Conservation (phyloP, 1,140 invertebrate species). For the Chironomus tepperi region DNA sequence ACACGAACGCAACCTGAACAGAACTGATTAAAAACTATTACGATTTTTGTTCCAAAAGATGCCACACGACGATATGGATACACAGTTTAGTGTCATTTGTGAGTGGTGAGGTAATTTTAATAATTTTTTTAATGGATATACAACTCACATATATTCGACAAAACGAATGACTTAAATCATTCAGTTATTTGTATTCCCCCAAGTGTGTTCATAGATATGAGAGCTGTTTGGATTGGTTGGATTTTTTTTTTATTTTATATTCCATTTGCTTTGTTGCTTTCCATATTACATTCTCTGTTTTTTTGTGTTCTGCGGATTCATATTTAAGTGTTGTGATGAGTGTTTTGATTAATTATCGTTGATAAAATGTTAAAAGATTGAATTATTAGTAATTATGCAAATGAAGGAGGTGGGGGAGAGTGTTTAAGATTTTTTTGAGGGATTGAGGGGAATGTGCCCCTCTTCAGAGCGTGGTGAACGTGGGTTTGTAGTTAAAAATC, state of each 20-base stretch:
- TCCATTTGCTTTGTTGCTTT: too few relatives aligned
- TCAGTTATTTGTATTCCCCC: background rate
- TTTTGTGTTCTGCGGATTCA: too few relatives aligned
- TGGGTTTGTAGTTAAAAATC: too few relatives aligned
- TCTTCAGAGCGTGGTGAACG: too few relatives aligned
- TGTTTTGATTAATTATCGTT: too few relatives aligned
- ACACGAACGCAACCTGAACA: background rate
- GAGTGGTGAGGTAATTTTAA: background rate
- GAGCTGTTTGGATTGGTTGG: background rate
- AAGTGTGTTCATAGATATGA: background rate
- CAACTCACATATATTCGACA: background rate
- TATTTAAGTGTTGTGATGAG: too few relatives aligned
- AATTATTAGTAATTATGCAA: too few relatives aligned
- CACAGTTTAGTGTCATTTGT: slow-evolving; percentile 3
- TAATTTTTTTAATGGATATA: slow-evolving; percentile 17
- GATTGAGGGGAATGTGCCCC: too few relatives aligned
- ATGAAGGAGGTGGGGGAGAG: too few relatives aligned
- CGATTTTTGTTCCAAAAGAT: slow-evolving; percentile 22
- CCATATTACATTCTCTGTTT: too few relatives aligned
- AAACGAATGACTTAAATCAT: background rate
- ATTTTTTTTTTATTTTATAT: background rate
- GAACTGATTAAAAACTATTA: slow-evolving; percentile 22
- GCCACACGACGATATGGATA: slow-evolving; percentile 1
- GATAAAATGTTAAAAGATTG: too few relatives aligned
- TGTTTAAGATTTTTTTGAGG: too few relatives aligned